Percentiles rank a stretch among this genome's conserved stretches.
phyloP scores from a whole-genome alignment of 1,140 invertebrate species.

The Triops cancriformis region DNA sequence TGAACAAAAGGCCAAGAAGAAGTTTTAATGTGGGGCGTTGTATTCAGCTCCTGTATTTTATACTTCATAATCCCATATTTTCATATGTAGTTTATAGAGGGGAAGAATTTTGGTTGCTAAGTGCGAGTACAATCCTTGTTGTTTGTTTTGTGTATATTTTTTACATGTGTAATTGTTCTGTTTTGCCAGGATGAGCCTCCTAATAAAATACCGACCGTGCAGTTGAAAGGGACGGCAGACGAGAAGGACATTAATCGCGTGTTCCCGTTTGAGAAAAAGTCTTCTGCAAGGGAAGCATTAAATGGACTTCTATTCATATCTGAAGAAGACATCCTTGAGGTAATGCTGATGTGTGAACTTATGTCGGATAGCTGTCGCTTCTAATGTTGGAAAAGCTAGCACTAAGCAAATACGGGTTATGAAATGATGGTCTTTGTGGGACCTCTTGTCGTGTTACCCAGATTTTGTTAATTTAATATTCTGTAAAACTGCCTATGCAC shows the following conservation, averaged over 20 bases:
- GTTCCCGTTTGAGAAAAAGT: neutral
- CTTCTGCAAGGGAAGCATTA: slow-evolving; percentile 9
- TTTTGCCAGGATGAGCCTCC: neutral
- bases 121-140: too few species aligned
- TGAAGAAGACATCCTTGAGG: neutral
- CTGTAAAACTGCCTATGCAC: too few species aligned
- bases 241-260: slow-evolving; percentile 43
- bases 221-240: neutral
- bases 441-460: too few species aligned
- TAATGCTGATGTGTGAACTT: neutral
- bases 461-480: too few species aligned
- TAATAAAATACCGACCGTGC: neutral
- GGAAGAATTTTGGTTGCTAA: slow-evolving; percentile 47
- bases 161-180: slow-evolving; percentile 50
- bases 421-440: too few species aligned
- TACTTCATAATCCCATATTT: too few species aligned
- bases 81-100: neutral
- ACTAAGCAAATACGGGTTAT: too few species aligned
- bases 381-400: too few species aligned
- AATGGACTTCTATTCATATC: slow-evolving; percentile 20
- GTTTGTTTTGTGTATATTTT: slow-evolving; percentile 47
- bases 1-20: too few species aligned
- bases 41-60: too few species aligned
- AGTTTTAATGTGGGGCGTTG: too few species aligned
- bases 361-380: neutral